Evolutionary conservation across 2,888 invertebrate genomes (phyloP).

Genomic region (Pediacus dermestoides): DNA sequence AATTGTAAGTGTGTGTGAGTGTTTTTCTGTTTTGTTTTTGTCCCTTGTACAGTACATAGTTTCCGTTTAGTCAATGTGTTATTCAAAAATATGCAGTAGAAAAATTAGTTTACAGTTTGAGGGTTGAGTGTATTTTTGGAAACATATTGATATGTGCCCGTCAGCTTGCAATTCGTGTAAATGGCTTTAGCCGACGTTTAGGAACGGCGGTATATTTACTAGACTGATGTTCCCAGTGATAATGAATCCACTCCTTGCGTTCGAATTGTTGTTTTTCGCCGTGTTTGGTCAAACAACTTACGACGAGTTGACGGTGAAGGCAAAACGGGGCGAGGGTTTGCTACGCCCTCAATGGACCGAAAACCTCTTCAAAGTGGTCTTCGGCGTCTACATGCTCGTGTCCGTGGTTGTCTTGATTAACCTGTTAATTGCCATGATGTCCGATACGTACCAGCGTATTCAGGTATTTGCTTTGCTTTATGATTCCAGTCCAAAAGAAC

Average conservation of each 20-base stretch:
- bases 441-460: conserved; percentile 98
- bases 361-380: conserved; percentile 85
- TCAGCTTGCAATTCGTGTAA: too few relatives aligned
- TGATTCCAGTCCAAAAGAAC: conserved; percentile 84
- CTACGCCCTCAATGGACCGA: conserved; percentile 81
- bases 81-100: too few relatives aligned
- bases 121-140: too few relatives aligned
- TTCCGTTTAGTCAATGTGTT: too few relatives aligned
- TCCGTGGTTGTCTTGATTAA: conserved; percentile 97
- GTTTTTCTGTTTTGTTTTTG: conserved; percentile 15
- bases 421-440: conserved; percentile 99
- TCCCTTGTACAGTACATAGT: too few relatives aligned
- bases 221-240: conserved; percentile 58
- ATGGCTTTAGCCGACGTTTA: too few relatives aligned
- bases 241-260: conserved; percentile 86
- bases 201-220: conserved; percentile 13
- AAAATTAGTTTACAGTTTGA: too few relatives aligned
- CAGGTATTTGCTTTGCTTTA: conserved; percentile 73
- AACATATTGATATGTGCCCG: too few relatives aligned
- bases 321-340: conserved; percentile 73
- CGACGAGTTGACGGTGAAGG: conserved; percentile 67
- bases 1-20: conserved; percentile 23
- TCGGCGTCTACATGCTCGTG: conserved; percentile 97
- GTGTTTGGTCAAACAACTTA: conserved; percentile 92
- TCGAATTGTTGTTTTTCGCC: conserved; percentile 97